Evolutionary conservation across 2,797 vertebrate species (phyloP).

Genomic region (Gila robusta): DNA sequence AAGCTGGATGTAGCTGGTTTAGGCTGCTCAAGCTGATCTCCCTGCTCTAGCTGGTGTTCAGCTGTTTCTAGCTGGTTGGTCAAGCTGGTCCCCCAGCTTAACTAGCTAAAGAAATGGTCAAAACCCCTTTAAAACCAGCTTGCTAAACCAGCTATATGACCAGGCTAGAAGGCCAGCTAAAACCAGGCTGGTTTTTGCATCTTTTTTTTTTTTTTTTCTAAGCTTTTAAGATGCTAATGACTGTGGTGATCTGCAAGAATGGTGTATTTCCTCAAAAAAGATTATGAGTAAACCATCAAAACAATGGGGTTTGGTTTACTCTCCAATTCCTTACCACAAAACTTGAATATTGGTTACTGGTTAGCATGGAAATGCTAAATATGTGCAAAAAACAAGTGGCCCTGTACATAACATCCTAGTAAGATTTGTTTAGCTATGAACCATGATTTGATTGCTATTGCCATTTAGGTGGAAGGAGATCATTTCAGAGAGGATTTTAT

Average conservation of each 20-base stretch:
- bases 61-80: background rate
- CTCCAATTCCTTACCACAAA: background rate
- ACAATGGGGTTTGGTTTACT: background rate
- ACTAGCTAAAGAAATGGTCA: background rate
- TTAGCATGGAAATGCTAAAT: constrained; percentile 1
- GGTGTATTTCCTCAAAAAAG: background rate
- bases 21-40: background rate
- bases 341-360: background rate
- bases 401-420: background rate
- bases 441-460: background rate
- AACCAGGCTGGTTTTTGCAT: background rate
- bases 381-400: background rate
- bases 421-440: background rate
- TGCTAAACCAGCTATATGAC: background rate
- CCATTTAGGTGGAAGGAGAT: background rate
- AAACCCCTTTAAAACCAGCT: background rate
- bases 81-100: background rate
- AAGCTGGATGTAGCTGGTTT: background rate
- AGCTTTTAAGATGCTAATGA: background rate
- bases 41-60: background rate
- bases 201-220: background rate
- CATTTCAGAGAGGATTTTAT: background rate
- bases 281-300: constrained; percentile 12
- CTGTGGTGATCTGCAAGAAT: background rate
- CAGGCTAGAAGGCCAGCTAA: background rate